Evolutionary conservation across 2,797 vertebrate species (phyloP).

Genomic region (Mareca strepera): DNA sequence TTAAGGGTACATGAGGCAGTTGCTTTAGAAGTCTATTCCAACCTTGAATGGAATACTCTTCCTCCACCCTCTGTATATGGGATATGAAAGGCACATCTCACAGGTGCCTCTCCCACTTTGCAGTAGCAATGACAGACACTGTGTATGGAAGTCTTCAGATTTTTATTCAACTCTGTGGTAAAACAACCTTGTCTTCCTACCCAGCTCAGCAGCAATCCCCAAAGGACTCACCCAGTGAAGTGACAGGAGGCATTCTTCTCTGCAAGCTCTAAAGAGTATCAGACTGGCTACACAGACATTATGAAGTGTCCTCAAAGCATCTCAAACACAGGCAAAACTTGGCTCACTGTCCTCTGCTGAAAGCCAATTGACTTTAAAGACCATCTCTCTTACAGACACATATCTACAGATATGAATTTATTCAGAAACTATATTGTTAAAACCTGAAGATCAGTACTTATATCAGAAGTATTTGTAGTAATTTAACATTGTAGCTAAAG

Average conservation of each 20-base stretch:
- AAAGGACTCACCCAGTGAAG: background rate
- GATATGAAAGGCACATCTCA: background rate
- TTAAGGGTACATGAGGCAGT: background rate
- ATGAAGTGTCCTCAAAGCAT: background rate
- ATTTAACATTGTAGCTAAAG: background rate
- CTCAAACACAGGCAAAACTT: background rate
- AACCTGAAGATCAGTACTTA: background rate
- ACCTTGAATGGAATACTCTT: background rate
- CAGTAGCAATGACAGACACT: background rate
- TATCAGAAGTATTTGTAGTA: background rate
- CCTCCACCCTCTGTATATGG: background rate
- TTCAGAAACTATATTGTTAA: background rate
- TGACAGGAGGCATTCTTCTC: background rate
- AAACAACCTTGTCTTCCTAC: background rate
- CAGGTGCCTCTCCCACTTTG: background rate
- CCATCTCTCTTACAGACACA: background rate
- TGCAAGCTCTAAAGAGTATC: background rate
- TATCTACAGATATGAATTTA: background rate
- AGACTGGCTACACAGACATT: background rate
- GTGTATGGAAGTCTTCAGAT: background rate
- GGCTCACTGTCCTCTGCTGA: background rate
- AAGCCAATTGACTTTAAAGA: background rate
- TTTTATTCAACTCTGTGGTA: background rate
- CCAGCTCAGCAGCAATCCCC: background rate
- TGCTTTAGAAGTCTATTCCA: background rate